phyloP scores from a whole-genome alignment of 2,797 vertebrate species.

The Schizothorax lantsangensis region DNA sequence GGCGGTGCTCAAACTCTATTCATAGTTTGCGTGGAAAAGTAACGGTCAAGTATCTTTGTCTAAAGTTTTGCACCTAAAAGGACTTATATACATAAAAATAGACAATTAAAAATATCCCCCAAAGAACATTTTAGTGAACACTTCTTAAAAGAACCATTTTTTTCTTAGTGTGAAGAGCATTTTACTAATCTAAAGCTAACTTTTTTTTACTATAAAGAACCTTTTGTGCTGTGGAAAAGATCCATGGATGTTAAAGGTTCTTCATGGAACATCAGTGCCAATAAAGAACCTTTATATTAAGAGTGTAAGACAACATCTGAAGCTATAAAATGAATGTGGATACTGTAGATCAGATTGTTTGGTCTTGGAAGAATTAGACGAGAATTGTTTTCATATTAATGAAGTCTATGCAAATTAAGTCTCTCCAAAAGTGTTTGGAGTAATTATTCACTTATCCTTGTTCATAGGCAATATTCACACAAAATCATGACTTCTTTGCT shows the following conservation, averaged over 20 bases:
- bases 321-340: neutral
- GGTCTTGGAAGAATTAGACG: neutral
- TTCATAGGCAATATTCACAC: neutral
- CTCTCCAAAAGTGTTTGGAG: neutral
- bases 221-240: no score
- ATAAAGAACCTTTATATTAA: neutral
- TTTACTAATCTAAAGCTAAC: no score
- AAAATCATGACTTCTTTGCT: neutral
- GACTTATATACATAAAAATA: neutral
- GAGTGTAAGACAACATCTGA: neutral
- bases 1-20: neutral
- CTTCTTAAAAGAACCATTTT: no score
- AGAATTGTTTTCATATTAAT: neutral
- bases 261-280: neutral
- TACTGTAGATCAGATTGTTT: neutral
- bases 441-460: neutral
- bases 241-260: neutral
- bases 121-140: no score
- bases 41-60: neutral
- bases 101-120: no score
- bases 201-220: no score
- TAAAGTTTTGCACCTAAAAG: neutral
- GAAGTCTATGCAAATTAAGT: neutral
- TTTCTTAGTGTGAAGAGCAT: no score
- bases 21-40: neutral